A percentile compares a stretch with the other conserved stretches of the same genome.
Evolutionary conservation across 2,797 vertebrate species (phyloP).

Genomic region (Enteromius unitaeniatus): DNA sequence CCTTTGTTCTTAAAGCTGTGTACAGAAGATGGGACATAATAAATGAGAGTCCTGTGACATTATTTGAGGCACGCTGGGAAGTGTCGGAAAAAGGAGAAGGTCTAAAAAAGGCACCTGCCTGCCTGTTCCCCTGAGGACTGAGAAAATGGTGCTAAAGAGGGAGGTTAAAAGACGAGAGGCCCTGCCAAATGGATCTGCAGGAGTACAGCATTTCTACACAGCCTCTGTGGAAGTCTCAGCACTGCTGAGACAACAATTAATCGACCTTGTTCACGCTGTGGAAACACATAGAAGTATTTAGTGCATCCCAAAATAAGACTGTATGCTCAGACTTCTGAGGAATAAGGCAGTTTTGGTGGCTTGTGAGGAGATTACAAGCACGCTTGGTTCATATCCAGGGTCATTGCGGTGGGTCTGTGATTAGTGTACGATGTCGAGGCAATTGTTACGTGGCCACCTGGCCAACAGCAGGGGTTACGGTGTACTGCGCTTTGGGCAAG

Average conservation of each 20-base stretch:
- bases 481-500: conserved; percentile 27
- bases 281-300: not conserved
- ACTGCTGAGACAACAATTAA: not conserved
- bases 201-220: conserved; percentile 23
- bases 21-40: not conserved
- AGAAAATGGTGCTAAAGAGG: conserved; percentile 46
- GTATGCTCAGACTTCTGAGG: conserved; percentile 3
- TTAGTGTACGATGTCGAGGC: conserved; percentile 53
- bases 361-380: conserved; percentile 21
- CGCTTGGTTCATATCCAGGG: not conserved
- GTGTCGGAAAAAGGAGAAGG: conserved; percentile 33
- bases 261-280: not conserved
- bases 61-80: conserved; percentile 40
- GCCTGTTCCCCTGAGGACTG: conserved; percentile 44
- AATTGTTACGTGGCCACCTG: conserved; percentile 60
- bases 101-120: conserved; percentile 43
- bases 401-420: conserved; percentile 7
- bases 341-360: not conserved
- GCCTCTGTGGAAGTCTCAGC: not conserved
- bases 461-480: conserved; percentile 48
- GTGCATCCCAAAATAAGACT: not conserved
- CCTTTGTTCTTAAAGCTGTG: conserved; percentile 12
- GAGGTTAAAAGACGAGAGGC: conserved; percentile 52
- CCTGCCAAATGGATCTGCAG: conserved; percentile 43
- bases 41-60: conserved; percentile 23